Base-by-base conservation (phyloP, 1,140 invertebrate species). In the Proales similis region DNA sequence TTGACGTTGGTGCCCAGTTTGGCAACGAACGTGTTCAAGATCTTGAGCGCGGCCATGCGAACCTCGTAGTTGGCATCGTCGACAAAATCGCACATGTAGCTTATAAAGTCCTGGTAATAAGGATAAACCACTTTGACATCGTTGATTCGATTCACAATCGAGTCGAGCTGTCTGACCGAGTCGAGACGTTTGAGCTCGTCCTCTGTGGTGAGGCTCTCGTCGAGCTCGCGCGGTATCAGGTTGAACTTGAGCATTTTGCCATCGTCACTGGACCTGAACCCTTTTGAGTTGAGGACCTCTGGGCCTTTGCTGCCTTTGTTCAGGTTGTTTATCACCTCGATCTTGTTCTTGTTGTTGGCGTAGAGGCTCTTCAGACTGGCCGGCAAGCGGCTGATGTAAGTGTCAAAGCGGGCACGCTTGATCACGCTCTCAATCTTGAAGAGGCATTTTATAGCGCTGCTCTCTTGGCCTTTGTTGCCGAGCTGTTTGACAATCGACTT, bases 71-170 rank as follows among this genome's bases (percentile, higher is more conserved):
- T 81, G 48, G 74, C 71, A 70, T 82, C 80, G 66, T 80, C 77
- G 20, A 81, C 70, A 3, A 82, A 68, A 60, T 72, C 70, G 51
- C 76, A 74, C 4, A 82, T 74, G 63, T 85, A 79, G 57, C 79
- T 77, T 38, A 86, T 74, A 53, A 86, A 79, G 48, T 81, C 78
- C 60, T 80, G 78, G 66, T 84, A 74, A 70, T 82, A 76, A 1
- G 82, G 79, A 65, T 81, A 77, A 20, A 85, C 72, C 48, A 73
- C 66, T 43, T 70, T 60, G 45, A 72, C 47, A n/a, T 57, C 48
- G 42, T 64, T 65, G 26, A 71, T 64, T 19, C 69, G 68, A 53
- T 66, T 62, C 20, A 76, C 62, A 46, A 71, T 69, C 27, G 46
- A 65, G 57, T 72, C 70, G 27, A 76, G 65, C 48, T 73, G 69